Conservation (phyloP, 2,888 invertebrate genomes). For the Vandiemenella viatica region DNA sequence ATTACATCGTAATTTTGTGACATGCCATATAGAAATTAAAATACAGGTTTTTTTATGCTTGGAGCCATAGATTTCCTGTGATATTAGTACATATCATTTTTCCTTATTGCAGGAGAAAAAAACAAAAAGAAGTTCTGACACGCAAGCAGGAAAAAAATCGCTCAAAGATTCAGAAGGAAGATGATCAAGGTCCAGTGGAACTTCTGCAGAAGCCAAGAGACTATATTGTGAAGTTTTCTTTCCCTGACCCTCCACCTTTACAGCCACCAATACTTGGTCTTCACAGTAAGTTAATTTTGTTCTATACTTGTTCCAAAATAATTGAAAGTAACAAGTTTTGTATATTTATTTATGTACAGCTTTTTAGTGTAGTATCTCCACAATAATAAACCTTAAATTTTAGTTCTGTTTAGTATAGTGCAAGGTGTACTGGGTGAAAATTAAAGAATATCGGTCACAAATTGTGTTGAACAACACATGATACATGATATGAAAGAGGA, state of each 20-base stretch:
- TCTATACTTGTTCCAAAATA: not conserved
- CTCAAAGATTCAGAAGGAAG: constrained; percentile 65
- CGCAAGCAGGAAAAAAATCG: constrained; percentile 86
- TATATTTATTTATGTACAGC: not conserved
- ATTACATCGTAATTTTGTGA: no score
- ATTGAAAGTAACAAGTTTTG: not conserved
- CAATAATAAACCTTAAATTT: not conserved
- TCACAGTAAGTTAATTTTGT: constrained; percentile 45
- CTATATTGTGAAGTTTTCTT: constrained; percentile 93
- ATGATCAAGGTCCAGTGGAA: constrained; percentile 64
- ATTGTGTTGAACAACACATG: no score
- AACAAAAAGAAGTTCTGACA: constrained; percentile 79
- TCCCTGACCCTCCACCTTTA: constrained; percentile 91
- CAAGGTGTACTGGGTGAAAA: constrained; percentile 5
- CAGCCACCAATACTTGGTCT: constrained; percentile 94
- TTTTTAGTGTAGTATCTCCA: not conserved
- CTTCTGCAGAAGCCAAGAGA: constrained; percentile 82
- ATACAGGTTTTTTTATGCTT: no score
- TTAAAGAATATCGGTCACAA: no score
- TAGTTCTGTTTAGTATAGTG: not conserved
- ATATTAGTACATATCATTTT: no score
- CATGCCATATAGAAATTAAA: no score
- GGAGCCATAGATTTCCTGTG: no score
- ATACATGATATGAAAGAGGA: no score
- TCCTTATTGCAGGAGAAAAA: constrained; percentile 32